Base-by-base conservation (phyloP, 1,140 invertebrate genomes). In the Dufourea novaeangliae region DNA sequence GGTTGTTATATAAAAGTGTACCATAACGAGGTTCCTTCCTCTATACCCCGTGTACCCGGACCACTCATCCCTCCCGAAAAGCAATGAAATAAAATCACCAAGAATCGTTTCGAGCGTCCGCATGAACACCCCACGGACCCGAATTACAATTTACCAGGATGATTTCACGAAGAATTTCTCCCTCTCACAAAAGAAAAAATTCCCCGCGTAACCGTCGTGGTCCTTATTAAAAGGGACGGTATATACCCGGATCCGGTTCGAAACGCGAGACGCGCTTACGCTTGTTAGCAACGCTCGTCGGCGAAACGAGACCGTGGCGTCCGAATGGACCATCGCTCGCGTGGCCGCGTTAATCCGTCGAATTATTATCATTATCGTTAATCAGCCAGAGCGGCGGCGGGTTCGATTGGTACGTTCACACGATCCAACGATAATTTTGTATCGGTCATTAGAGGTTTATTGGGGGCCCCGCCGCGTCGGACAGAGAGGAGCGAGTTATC, bases 381-480 rank as follows among this genome's bases (percentile, higher is more conserved):
- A 84, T 84, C 78, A 72, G 25, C 17, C 17, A 68, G n/a, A n/a
- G n/a, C 62, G 37, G 41, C 27, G 52, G 52, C 14, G 20, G 22
- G 67, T 41, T 62, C 64, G 71, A 83, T 83, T 68, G 77, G 27
- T 64, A 52, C 63, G 78, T 84, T 84, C 82, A 52, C 73, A 77
- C 73, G 72, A 84, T 59, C 63, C 34, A 57, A 63, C 83, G 82
- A 84, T 84, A 84, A 84, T 84, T 84, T 77, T 69, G 82, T 80
- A 84, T 85, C 74, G 71, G 69, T 81, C 83, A 85, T 85, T 85
- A 85, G n/a, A n/a, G 78, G 70, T 66, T 80, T 84, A 84, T 80
- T 80, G 61, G 39, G 32, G 61, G 46, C 8, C 20, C 37, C 54
- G 2, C n/a, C n/a, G n/a, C n/a, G n/a, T n/a, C n/a, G n/a, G n/a